These are phyloP conservation scores for Euphonia xanthogaster DNA, from an alignment of 2,797 vertebrate genomes.

Conservation along the genomic window DNA sequence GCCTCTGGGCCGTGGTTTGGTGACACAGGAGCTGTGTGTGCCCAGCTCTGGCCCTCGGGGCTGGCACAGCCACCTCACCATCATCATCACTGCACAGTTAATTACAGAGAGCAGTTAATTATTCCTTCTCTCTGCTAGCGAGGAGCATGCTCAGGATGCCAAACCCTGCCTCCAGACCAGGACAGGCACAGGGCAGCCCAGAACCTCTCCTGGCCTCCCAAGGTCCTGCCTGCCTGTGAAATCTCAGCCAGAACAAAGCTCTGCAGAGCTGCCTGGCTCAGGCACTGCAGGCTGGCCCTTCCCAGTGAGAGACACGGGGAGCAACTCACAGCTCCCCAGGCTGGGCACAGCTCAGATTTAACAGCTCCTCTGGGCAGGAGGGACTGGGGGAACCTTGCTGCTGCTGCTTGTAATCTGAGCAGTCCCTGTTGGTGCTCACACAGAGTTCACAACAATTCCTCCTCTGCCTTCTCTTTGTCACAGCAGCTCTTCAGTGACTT, in stretches of 20 bases:
- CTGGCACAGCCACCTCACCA: not conserved
- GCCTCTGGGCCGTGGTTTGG: not conserved
- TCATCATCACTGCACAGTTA: not conserved
- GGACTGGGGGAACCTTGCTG: not conserved
- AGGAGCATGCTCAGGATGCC: not conserved
- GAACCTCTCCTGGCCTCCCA: not conserved
- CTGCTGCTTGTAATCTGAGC: rapidly evolving
- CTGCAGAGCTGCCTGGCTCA: not conserved
- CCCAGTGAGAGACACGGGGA: not conserved
- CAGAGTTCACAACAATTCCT: not conserved
- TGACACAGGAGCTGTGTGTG: not conserved
- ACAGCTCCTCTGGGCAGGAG: not conserved
- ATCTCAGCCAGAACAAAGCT: not conserved
- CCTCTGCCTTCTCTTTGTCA: rapidly evolving
- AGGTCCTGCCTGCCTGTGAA: not conserved
- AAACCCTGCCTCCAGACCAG: not conserved
- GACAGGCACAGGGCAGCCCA: not conserved
- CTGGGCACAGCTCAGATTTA: not conserved
- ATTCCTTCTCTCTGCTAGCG: constrained; percentile 3
- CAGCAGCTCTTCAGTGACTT: not conserved
- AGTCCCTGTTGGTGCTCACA: not conserved
- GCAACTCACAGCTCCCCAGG: not conserved
- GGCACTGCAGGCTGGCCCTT: not conserved
- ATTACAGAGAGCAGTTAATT: constrained; percentile 30
- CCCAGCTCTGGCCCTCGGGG: constrained; percentile 19